Percentiles rank a stretch among this genome's conserved stretches.
phyloP scores from a whole-genome alignment of 2,797 vertebrate species.

The Liasis olivaceus region DNA sequence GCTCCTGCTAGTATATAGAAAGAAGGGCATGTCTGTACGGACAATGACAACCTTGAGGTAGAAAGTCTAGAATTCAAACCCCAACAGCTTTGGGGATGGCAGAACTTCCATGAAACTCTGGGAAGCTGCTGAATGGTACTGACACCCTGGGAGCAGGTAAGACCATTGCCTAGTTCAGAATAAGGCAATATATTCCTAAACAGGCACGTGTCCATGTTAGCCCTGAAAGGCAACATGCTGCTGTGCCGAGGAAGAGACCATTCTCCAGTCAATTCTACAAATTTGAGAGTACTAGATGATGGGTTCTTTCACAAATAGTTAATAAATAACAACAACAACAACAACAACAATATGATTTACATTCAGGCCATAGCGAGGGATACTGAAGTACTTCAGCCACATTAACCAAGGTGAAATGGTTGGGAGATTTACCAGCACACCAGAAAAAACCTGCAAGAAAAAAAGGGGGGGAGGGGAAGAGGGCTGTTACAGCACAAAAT shows the following conservation, averaged over 20 bases:
- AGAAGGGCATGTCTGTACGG: not conserved
- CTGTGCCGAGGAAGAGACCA: not conserved
- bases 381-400: constrained; percentile 85
- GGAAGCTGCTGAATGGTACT: not conserved
- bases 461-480: not conserved
- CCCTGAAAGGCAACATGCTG: not conserved
- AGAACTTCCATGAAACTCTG: not conserved
- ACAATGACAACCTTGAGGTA: not conserved
- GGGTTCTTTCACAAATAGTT: not conserved
- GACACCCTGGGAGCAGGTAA: not conserved
- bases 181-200: not conserved
- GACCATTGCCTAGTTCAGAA: not conserved
- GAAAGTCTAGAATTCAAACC: accelerated
- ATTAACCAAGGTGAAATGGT: constrained; percentile 78
- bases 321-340: not conserved
- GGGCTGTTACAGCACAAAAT: not conserved
- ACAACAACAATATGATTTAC: constrained; percentile 57
- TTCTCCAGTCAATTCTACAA: not conserved
- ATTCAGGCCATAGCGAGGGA: constrained; percentile 79
- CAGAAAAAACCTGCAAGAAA: constrained; percentile 80
- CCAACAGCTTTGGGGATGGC: not conserved
- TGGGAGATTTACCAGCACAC: constrained; percentile 82
- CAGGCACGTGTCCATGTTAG: not conserved
- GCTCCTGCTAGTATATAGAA: not conserved
- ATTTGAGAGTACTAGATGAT: not conserved